Percentiles rank a stretch among this genome's conserved stretches.
These are phyloP conservation scores for Sebastes hubbsi DNA, from an alignment of 2,797 vertebrate genomes.

Conservation along the genomic window DNA sequence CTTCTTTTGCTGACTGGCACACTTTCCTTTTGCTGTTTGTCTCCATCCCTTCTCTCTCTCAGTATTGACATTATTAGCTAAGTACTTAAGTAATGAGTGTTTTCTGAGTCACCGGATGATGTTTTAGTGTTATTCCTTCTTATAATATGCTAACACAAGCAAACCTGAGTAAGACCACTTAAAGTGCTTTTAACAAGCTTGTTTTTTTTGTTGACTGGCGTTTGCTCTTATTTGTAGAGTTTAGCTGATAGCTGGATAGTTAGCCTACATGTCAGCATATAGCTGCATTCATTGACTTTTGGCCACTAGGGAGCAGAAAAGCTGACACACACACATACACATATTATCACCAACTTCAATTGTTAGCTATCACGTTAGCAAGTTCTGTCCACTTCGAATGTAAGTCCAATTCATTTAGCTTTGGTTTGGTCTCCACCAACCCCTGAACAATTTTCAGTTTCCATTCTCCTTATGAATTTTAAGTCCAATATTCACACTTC, in stretches of 20 bases:
- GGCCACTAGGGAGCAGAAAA: neutral
- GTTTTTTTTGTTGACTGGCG: neutral
- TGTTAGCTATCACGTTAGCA: neutral
- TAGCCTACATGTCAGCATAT: constrained; percentile 2
- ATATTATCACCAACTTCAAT: neutral
- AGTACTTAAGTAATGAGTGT: constrained; percentile 47
- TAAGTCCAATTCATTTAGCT: neutral
- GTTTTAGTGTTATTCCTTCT: constrained; percentile 28
- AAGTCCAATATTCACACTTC: neutral
- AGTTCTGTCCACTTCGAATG: neutral
- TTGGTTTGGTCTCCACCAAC: neutral
- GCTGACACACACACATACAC: neutral
- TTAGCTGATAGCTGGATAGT: constrained; percentile 13
- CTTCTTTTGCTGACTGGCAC: neutral
- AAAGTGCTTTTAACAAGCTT: constrained; percentile 39
- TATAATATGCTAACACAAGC: constrained; percentile 33
- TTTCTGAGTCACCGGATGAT: constrained; percentile 35
- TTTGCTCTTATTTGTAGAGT: neutral
- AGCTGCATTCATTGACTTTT: neutral
- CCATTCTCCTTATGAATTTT: neutral
- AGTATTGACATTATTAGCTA: constrained; percentile 35
- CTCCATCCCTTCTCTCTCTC: neutral
- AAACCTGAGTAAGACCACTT: constrained; percentile 30
- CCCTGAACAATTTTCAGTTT: neutral
- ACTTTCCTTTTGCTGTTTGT: neutral